phyloP scores from a whole-genome alignment of 2,113 vertebrate genomes.

The Silurus meridionalis region DNA sequence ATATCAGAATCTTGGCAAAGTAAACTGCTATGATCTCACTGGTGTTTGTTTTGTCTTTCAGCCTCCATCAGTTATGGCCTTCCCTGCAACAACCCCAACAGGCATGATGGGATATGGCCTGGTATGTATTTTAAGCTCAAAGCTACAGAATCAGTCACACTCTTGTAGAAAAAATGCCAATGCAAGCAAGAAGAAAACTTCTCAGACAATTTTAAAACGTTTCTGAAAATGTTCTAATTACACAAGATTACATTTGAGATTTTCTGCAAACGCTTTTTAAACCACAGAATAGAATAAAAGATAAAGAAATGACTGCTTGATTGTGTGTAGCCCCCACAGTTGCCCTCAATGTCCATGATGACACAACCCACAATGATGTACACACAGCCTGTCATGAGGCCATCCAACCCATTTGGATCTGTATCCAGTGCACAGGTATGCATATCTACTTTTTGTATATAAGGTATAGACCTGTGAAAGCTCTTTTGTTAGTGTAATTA shows the following conservation, averaged over 20 bases:
- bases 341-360: slow-evolving; percentile 95
- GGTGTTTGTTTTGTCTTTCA: slow-evolving; percentile 57
- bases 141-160: neutral
- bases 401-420: slow-evolving; percentile 94
- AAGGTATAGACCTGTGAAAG: neutral
- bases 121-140: slow-evolving; percentile 73
- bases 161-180: neutral
- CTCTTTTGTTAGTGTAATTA: slow-evolving; percentile 22
- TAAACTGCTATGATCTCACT: neutral
- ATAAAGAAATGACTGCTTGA: neutral
- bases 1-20: neutral
- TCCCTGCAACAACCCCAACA: slow-evolving; percentile 95
- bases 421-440: slow-evolving; percentile 94
- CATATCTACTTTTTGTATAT: neutral
- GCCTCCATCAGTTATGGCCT: slow-evolving; percentile 93
- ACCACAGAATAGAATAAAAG: neutral
- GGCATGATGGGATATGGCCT: slow-evolving; percentile 95
- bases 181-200: neutral
- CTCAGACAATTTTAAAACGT: neutral
- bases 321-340: slow-evolving; percentile 81
- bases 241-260: neutral
- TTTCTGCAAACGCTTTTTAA: neutral
- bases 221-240: neutral
- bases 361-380: slow-evolving; percentile 96
- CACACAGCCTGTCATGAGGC: slow-evolving; percentile 93